Evolutionary conservation across 2,888 invertebrate species (phyloP), one percentile per base, ranked within the genome.

Genomic region (Lycaena phlaeas): DNA sequence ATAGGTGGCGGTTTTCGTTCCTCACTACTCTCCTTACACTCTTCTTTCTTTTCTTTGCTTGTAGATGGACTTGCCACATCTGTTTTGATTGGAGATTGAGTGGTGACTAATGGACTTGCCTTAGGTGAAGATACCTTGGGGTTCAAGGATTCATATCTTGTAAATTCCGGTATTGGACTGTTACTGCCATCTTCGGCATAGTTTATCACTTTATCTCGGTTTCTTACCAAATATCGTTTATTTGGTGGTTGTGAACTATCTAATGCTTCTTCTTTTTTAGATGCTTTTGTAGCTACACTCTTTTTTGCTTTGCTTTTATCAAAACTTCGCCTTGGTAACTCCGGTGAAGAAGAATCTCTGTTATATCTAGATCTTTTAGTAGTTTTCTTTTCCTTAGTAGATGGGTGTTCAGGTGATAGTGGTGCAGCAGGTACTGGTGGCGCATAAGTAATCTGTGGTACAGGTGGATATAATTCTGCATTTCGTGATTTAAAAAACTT

Each of bases 401-500:
- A 77, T 36, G 75, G 59, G 52, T 81, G 81, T 54, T 85, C 81
- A 34, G 84, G 82, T 27, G 85, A 82, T 12, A 81, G 58, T 27
- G 85, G 76, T 40, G 77, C 76, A 43, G 75, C 75, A 45, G 77
- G 64, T 49, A 73, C 76, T 31, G 84, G 79, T 40, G 85, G 84
- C 43, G 85, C 85, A 66, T 84, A 85, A 27, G 78, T 82, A 31
- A 84, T 84, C 52, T 84, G 85, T 49, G 85, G 85, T 45, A 84
- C 78, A 47, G 78, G 73, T 43, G 88, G 87, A 44, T 87, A 86
- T 2, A 86, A 78, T 51, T 89, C 89, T 12, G 89, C 86, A 72
- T 92, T 93, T 38, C 93, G 90, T 62, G 94, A 94, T 66, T 95
- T 95, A 67, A 95, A 95, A 72, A 95, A 95, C 67, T 95, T 95